Evolutionary conservation across 2,888 invertebrate genomes (phyloP).

Genomic region (Schrankia costaestrigalis): DNA sequence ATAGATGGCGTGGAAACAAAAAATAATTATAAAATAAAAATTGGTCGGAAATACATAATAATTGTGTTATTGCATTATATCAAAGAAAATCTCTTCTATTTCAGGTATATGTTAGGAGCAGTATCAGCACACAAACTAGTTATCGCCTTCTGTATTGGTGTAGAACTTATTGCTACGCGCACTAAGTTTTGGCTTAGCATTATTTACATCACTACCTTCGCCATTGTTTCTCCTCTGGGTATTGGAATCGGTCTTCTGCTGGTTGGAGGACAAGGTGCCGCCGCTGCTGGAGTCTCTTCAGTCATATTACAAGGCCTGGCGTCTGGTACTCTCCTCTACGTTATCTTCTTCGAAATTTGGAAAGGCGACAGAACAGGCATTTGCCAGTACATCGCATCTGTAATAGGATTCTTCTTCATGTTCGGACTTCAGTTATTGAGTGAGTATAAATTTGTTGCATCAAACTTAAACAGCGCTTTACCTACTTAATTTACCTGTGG

Average conservation of each 20-base stretch:
- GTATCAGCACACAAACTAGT: constrained; percentile 92
- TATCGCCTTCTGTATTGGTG: constrained; percentile 93
- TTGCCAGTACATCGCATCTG: constrained; percentile 83
- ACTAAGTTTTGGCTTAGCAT: constrained; percentile 83
- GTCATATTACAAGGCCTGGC: constrained; percentile 91
- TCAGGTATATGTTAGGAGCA: constrained; percentile 90
- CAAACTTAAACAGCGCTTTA: neutral
- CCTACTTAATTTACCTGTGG: too few species aligned
- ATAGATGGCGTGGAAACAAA: too few species aligned
- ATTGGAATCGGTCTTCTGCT: constrained; percentile 87
- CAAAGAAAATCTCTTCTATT: constrained; percentile 14
- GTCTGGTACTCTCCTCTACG: constrained; percentile 95
- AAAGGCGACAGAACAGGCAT: constrained; percentile 80
- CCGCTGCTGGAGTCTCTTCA: constrained; percentile 82
- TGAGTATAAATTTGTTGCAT: constrained; percentile 57
- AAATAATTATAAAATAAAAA: too few species aligned
- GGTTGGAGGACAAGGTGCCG: constrained; percentile 79
- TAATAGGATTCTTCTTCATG: constrained; percentile 87
- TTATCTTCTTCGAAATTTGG: constrained; percentile 98
- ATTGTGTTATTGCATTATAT: too few species aligned
- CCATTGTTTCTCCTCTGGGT: constrained; percentile 89
- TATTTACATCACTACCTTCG: constrained; percentile 87
- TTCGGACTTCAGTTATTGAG: constrained; percentile 83
- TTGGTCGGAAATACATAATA: too few species aligned
- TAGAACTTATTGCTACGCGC: constrained; percentile 87